A percentile compares a stretch with the other conserved stretches of the same genome.
Evolutionary conservation across 2,113 vertebrate species (phyloP).

Genomic region (Zingel zingel): DNA sequence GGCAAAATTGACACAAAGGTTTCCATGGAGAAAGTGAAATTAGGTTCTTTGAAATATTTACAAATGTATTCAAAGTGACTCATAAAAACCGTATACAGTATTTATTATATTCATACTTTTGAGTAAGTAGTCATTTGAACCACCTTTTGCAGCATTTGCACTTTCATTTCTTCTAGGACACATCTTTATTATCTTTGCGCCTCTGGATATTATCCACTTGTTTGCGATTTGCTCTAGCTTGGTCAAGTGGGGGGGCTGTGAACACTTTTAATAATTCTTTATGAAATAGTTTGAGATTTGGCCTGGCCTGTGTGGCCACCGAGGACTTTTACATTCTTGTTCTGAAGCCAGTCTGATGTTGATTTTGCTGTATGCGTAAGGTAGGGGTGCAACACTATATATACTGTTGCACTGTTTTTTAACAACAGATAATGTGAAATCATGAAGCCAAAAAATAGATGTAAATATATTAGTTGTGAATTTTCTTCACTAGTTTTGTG

Average conservation of each 20-base stretch:
- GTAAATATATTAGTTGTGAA: background rate
- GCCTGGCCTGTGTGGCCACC: background rate
- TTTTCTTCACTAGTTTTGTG: background rate
- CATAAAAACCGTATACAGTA: background rate
- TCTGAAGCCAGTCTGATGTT: background rate
- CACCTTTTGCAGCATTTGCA: constrained; percentile 3
- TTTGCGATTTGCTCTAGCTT: background rate
- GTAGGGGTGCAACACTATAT: no score
- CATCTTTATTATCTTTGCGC: constrained; percentile 1
- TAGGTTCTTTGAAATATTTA: background rate
- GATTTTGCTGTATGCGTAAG: background rate
- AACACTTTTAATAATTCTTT: background rate
- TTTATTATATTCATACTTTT: background rate
- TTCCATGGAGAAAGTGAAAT: constrained; percentile 6
- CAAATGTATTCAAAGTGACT: background rate
- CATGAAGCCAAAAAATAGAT: background rate
- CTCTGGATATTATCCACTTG: background rate
- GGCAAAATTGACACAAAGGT: constrained; percentile 20
- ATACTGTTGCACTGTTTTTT: background rate
- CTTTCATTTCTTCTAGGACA: background rate
- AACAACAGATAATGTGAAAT: background rate
- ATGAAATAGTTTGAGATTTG: background rate
- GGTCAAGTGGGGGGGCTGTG: background rate
- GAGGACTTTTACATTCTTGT: background rate
- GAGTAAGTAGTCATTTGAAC: background rate